phyloP scores from a whole-genome alignment of 2,888 invertebrate species.

The Andrena haemorrhoa region DNA sequence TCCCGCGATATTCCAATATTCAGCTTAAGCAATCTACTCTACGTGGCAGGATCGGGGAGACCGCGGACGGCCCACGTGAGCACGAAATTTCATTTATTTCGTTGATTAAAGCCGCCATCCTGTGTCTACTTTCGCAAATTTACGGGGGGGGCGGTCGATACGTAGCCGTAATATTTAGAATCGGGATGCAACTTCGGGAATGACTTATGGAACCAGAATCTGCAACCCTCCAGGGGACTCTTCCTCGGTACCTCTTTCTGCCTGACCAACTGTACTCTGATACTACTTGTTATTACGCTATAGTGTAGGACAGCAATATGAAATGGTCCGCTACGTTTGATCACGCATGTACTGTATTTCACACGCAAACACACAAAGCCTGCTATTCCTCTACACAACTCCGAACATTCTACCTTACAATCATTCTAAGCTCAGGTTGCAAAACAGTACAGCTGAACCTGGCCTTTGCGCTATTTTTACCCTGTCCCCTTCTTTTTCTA shows the following conservation, averaged over 20 bases:
- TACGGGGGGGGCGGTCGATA: not conserved
- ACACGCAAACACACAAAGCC: too few species aligned
- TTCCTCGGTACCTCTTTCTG: constrained; percentile 12
- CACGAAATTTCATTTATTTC: constrained; percentile 34
- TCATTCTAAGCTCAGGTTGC: too few species aligned
- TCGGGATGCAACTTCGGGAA: not conserved
- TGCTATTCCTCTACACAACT: too few species aligned
- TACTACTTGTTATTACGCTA: too few species aligned
- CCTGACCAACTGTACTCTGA: too few species aligned
- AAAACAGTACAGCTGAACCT: too few species aligned
- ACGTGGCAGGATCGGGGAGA: constrained; percentile 4
- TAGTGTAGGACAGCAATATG: too few species aligned
- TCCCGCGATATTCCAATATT: constrained; percentile 23
- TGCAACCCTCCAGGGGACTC: not conserved
- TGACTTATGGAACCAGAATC: constrained; percentile 31
- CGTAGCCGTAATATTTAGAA: constrained; percentile 1
- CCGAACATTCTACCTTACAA: too few species aligned
- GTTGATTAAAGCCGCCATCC: constrained; percentile 30
- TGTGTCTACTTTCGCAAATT: constrained; percentile 14
- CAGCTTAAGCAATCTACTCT: constrained; percentile 29
- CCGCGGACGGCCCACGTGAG: constrained; percentile 2
- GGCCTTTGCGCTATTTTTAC: too few species aligned
- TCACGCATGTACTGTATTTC: too few species aligned
- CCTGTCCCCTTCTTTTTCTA: too few species aligned
- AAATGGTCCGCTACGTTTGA: too few species aligned